These are phyloP conservation scores for Apodemia hepburni DNA, from an alignment of 2,888 invertebrate species.

Conservation along the genomic window DNA sequence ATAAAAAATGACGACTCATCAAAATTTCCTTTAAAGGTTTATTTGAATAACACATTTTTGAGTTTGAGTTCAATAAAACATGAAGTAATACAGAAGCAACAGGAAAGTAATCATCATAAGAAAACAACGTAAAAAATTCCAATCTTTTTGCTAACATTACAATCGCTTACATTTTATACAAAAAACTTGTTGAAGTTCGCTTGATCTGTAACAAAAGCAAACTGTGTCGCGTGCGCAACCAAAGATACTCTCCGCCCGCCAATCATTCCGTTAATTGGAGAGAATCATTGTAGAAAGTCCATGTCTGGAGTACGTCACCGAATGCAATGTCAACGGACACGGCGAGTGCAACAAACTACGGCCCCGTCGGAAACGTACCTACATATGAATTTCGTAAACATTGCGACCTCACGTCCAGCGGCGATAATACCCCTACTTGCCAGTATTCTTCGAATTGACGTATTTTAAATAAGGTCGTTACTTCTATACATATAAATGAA, in stretches of 20 bases:
- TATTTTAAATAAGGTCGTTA: too few species aligned
- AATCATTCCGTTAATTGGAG: conserved; percentile 79
- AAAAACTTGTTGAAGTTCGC: conserved; percentile 35
- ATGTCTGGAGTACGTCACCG: conserved; percentile 33
- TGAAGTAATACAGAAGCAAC: background rate
- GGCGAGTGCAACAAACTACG: conserved; percentile 64
- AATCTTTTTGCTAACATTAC: background rate
- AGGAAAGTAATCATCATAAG: background rate
- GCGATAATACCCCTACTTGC: background rate
- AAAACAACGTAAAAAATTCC: background rate
- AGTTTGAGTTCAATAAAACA: too few species aligned
- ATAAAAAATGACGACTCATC: too few species aligned
- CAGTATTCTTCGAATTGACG: too few species aligned
- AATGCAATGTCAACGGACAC: conserved; percentile 63
- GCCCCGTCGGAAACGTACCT: conserved; percentile 24
- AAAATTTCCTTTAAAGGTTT: too few species aligned
- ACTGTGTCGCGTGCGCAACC: conserved; percentile 68
- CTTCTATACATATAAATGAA: too few species aligned
- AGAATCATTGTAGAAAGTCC: conserved; percentile 76
- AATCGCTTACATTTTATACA: conserved; percentile 21
- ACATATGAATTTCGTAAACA: conserved; percentile 20
- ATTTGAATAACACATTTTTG: too few species aligned
- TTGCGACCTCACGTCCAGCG: conserved; percentile 10
- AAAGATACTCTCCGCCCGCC: conserved; percentile 58
- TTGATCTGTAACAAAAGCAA: conserved; percentile 57